Evolutionary conservation across 2,797 vertebrate species (phyloP).

Genomic region (Phataginus tetradactyla): DNA sequence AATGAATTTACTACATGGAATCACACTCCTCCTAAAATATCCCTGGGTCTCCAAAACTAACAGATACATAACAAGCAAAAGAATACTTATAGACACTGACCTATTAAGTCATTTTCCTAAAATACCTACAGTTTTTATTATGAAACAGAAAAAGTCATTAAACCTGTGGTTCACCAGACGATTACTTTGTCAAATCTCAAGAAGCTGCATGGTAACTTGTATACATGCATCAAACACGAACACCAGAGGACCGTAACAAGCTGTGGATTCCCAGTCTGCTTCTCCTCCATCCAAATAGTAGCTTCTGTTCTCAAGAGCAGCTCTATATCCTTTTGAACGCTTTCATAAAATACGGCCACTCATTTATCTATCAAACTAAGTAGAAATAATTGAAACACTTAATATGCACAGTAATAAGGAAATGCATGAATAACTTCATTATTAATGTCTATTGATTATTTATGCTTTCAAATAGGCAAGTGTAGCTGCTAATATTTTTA

Average conservation of each 20-base stretch:
- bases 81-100: conserved; percentile 82
- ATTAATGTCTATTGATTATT: conserved; percentile 91
- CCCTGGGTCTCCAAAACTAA: conserved; percentile 57
- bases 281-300: conserved; percentile 86
- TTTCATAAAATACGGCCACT: conserved; percentile 83
- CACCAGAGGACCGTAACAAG: conserved; percentile 87
- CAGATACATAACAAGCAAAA: conserved; percentile 75
- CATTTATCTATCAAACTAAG: conserved; percentile 89
- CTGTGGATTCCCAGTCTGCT: conserved; percentile 87
- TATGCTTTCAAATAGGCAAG: conserved; percentile 86
- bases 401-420: conserved; percentile 88
- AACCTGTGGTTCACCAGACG: conserved; percentile 88
- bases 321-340: conserved; percentile 82
- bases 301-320: conserved; percentile 87
- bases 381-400: conserved; percentile 90
- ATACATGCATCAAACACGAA: conserved; percentile 89
- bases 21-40: conserved; percentile 83
- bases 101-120: conserved; percentile 85
- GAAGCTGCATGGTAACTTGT: conserved; percentile 90
- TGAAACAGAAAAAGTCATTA: conserved; percentile 87
- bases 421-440: conserved; percentile 86
- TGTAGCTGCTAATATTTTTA: conserved; percentile 84
- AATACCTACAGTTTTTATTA: conserved; percentile 85
- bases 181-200: conserved; percentile 91
- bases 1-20: conserved; percentile 83